These are phyloP conservation scores for Pristionchus mayeri DNA, from an alignment of 2,888 invertebrate species.

Conservation along the genomic window DNA sequence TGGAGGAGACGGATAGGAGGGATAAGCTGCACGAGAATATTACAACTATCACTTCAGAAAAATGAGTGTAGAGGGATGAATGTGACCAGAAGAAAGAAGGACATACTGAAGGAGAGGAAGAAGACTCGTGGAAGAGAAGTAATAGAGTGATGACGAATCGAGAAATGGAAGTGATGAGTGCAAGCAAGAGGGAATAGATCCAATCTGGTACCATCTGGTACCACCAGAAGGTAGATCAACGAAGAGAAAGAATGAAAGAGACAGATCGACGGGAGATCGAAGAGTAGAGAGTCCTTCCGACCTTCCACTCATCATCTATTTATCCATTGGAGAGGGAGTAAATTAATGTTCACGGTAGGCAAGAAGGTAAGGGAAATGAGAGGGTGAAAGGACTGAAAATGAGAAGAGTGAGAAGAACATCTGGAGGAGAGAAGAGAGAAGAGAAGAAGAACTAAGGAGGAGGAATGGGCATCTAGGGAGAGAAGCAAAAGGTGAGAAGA, in stretches of 20 bases:
- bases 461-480: background rate
- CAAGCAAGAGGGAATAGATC: slow-evolving; percentile 24
- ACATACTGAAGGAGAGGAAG: too few relatives aligned
- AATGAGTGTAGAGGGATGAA: slow-evolving; percentile 50
- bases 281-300: background rate
- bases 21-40: slow-evolving; percentile 39
- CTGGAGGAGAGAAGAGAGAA: slow-evolving; percentile 33
- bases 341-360: slow-evolving; percentile 35
- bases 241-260: too few relatives aligned
- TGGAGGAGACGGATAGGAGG: slow-evolving; percentile 48
- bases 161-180: slow-evolving; percentile 28
- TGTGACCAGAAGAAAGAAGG: background rate
- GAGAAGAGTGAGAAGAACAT: slow-evolving; percentile 42
- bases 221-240: too few relatives aligned
- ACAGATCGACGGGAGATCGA: too few relatives aligned
- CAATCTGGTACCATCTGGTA: background rate
- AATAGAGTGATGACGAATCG: too few relatives aligned
- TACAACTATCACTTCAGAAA: slow-evolving; percentile 41
- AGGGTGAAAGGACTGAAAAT: background rate
- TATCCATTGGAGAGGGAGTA: background rate
- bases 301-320: slow-evolving; percentile 36
- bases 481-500: slow-evolving; percentile 3
- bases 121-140: too few relatives aligned
- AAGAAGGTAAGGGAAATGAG: background rate
- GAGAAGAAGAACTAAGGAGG: slow-evolving; percentile 1